Base-by-base conservation (phyloP, 2,797 vertebrate species). In the Etheostoma nigrum region DNA sequence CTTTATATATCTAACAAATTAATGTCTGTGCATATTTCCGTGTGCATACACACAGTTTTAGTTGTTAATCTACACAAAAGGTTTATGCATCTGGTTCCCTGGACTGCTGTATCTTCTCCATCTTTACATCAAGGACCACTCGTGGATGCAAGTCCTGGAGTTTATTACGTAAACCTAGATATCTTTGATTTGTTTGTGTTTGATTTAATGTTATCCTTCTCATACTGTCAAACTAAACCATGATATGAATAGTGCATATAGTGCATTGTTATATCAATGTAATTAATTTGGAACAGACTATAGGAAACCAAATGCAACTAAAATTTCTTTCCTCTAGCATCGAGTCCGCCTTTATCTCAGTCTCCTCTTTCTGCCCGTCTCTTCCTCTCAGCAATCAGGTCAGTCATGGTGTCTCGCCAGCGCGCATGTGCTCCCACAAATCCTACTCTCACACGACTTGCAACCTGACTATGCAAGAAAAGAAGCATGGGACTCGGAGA, bases 381-480 rank as follows among this genome's bases (percentile, higher is more conserved):
- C 74, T 72, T 62, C 64, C 61, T 79, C 72, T 83, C 63, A 62
- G 80, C 72, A 92, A 84, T 90, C 89, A 84, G 88, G 87, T 89
- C 89, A 90, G 80, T 85, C 74, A 72, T 36, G 1, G 74, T 44
- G 69, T 82, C 83, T 84, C 61, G 47, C 78, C 76, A 83, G 53
- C 54, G 23, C 71, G 52, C 83, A 72, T 81, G 86, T 86, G 84
- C 75, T 79, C 55, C 65, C 58, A 18, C 84, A 88, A 87, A 90
- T 86, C 83, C 82, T 77, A 64, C 65, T 80, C 80, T 89, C 84
- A 87, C 86, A 85, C 60, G 63, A 84, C 78, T 76, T 68, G 81
- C 87, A 91, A 88, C 85, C 82, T 83, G 87, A 90, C 87, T 82
- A 67, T 63, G 75, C 83, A 89, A 67, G 80, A 84, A 86, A 76